These are phyloP conservation scores for Ptiloglossa arizonensis DNA, from an alignment of 1,140 invertebrate species.

Conservation along the genomic window DNA sequence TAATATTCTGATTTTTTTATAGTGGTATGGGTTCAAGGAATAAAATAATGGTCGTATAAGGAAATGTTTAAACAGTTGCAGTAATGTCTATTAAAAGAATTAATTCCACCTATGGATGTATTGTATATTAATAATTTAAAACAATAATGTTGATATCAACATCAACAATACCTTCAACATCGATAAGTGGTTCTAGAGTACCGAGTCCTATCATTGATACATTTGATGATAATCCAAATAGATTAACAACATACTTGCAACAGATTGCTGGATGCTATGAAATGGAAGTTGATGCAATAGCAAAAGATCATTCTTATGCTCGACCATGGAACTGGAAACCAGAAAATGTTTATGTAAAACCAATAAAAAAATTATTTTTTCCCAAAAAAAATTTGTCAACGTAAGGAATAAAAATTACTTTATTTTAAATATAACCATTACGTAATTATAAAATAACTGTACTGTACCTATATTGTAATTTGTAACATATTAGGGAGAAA, in stretches of 20 bases:
- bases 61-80: neutral
- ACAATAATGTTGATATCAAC: slow-evolving; percentile 42
- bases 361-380: slow-evolving; percentile 83
- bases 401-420: slow-evolving; percentile 53
- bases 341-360: slow-evolving; percentile 85
- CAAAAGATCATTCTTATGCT: slow-evolving; percentile 87
- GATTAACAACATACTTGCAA: slow-evolving; percentile 75
- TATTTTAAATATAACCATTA: neutral
- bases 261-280: slow-evolving; percentile 75
- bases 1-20: slow-evolving; percentile 14
- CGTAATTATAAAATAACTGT: no score
- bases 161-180: slow-evolving; percentile 49
- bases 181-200: slow-evolving; percentile 49
- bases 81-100: neutral
- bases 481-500: slow-evolving; percentile 48
- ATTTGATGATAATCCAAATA: slow-evolving; percentile 74
- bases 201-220: slow-evolving; percentile 69
- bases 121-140: neutral
- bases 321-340: slow-evolving; percentile 88
- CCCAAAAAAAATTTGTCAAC: slow-evolving; percentile 62
- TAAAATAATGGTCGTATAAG: neutral
- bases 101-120: slow-evolving; percentile 15
- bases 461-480: slow-evolving; percentile 21
- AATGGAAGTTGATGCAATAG: slow-evolving; percentile 73
- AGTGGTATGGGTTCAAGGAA: neutral